These are phyloP conservation scores for Candoia aspera DNA, from an alignment of 2,113 vertebrate species.

Conservation along the genomic window DNA sequence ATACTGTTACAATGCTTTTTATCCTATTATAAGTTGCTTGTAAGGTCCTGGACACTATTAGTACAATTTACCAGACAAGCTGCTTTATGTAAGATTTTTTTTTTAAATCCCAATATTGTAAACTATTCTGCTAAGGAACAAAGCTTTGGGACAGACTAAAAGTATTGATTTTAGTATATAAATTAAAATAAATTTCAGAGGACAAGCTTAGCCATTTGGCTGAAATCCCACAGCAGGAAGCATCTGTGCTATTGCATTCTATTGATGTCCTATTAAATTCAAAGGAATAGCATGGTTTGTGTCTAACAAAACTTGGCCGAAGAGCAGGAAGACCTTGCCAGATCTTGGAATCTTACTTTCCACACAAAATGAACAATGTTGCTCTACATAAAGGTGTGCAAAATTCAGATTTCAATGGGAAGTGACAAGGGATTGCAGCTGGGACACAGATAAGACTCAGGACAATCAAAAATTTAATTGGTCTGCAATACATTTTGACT, in stretches of 20 bases:
- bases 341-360: not conserved
- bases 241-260: not conserved
- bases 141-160: conserved; percentile 44
- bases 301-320: conserved; percentile 26
- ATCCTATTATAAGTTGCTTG: not conserved
- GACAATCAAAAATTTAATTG: not conserved
- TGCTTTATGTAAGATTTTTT: conserved; percentile 33
- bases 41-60: not conserved
- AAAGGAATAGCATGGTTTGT: not conserved
- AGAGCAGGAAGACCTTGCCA: not conserved
- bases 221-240: conserved; percentile 17
- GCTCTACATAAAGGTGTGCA: not conserved
- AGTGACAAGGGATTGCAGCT: not conserved
- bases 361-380: not conserved
- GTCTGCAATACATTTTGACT: not conserved
- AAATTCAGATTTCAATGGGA: not conserved
- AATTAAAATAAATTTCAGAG: conserved; percentile 37
- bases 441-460: not conserved
- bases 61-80: not conserved
- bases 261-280: conserved; percentile 21
- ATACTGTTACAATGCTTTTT: not conserved
- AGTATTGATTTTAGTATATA: conserved; percentile 35
- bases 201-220: conserved; percentile 31
- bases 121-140: conserved; percentile 11
- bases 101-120: not conserved